Conservation (phyloP, 1,140 invertebrate species). For the Eriosoma lanigerum region DNA sequence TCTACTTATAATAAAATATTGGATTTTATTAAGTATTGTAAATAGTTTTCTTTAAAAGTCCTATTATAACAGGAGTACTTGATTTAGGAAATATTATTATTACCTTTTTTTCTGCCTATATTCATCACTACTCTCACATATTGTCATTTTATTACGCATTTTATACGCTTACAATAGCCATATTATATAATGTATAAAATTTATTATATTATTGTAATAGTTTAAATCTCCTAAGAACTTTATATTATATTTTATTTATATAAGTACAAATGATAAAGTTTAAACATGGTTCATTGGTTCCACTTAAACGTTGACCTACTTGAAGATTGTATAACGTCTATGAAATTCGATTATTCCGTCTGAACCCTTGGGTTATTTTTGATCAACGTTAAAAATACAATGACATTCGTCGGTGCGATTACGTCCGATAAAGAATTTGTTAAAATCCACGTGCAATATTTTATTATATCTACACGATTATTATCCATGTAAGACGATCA, state of each 20-base stretch:
- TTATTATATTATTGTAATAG: too few relatives aligned
- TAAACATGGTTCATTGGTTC: slow-evolving; percentile 15
- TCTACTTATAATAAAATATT: not conserved
- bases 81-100: not conserved
- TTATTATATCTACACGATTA: too few relatives aligned
- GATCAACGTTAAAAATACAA: not conserved
- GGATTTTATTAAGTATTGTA: not conserved
- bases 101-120: not conserved
- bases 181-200: not conserved
- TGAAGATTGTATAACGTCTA: not conserved
- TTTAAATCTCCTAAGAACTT: not conserved
- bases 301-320: slow-evolving; percentile 18
- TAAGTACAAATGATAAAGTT: slow-evolving; percentile 11
- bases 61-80: not conserved
- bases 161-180: not conserved
- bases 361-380: not conserved
- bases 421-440: not conserved
- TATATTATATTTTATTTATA: not conserved
- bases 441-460: not conserved
- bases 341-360: not conserved
- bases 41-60: slow-evolving; percentile 9
- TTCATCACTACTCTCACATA: not conserved
- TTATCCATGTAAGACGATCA: too few relatives aligned
- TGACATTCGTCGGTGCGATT: not conserved
- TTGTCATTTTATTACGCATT: not conserved